Percentiles rank a stretch among this genome's conserved stretches.
These are phyloP conservation scores for Catharus bicknelli DNA, from an alignment of 2,113 vertebrate species.

Conservation along the genomic window DNA sequence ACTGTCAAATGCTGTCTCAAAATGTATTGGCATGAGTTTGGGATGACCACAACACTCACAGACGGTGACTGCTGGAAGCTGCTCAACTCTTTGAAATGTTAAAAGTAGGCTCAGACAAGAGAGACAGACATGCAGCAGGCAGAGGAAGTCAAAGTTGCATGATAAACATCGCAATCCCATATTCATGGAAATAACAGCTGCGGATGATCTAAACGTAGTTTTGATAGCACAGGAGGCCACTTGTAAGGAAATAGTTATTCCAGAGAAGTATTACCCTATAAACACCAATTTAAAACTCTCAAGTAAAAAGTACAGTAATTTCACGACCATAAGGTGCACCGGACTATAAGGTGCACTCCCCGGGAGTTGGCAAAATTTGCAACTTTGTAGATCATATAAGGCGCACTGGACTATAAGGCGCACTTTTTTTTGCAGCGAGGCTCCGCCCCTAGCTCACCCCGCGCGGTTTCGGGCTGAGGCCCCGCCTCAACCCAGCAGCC, in stretches of 20 bases:
- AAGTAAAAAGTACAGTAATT: neutral
- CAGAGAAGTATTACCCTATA: neutral
- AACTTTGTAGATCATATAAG: too few species aligned
- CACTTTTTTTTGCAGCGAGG: too few species aligned
- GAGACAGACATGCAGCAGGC: neutral
- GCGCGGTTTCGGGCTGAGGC: too few species aligned
- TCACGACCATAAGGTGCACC: too few species aligned
- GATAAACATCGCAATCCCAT: neutral
- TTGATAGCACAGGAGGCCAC: neutral
- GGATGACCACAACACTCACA: conserved; percentile 17
- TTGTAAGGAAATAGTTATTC: neutral
- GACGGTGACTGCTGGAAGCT: neutral
- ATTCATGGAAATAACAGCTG: conserved; percentile 23
- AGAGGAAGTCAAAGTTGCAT: neutral
- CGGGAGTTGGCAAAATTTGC: too few species aligned
- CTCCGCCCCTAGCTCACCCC: too few species aligned
- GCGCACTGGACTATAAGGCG: too few species aligned
- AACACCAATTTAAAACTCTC: neutral
- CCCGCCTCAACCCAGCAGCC: too few species aligned
- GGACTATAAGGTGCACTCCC: too few species aligned
- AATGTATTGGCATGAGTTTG: neutral
- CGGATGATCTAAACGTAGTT: neutral
- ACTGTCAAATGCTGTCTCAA: neutral
- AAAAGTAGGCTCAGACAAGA: neutral
- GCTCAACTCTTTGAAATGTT: conserved; percentile 10